Base-by-base conservation (phyloP, 2,797 vertebrate species). In the Haliaeetus albicilla region DNA sequence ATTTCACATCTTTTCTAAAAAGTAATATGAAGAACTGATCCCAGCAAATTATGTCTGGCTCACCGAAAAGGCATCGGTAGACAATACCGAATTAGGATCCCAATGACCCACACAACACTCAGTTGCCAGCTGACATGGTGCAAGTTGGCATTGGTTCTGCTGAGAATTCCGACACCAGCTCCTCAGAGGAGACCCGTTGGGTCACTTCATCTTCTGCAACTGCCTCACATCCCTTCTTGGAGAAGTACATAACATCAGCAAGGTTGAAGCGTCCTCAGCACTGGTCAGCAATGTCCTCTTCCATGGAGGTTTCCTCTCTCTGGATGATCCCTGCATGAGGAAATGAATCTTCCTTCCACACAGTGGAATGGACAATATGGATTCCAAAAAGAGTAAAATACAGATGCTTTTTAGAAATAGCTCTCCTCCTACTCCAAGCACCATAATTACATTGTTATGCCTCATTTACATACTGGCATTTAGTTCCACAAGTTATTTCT, bases 151-250 rank as follows among this genome's bases (percentile, higher is more conserved):
- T 99, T 99, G 95, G 99, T 99, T 73, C 99, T 98, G 6, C 99
- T 99, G 84, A 99, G 99, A 95, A 95, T 99, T 99, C 99, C 99
- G 98, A 99, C 73, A 96, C 97, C 77, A 99, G 98, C 96, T 99
- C 99, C 98, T 99, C 99, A 0, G 99, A 99, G 83, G 98, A 99
- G 97, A 99, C 99, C 37, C 99, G 93, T 84, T 96, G 98, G 4
- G 99, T 99, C 96, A 99, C 99, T 97, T 99, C 98, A 7, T 99
- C 99, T 59, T 99, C 99, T 16, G 98, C 98, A 48, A 99, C 98
- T 90, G 98, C 98, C 98, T 99, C 99, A 82, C 99, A 63, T 4
- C 98, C 99, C 92, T 98, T 99, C 97, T 98, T 98, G 96, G 96
- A 98, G 98, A 99, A 99, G 96, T 98, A 99, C 95, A 99, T 98